Evolutionary conservation across 2,797 vertebrate species (phyloP), one percentile per base, ranked within the genome.

Genomic region (Diplodus puntazzo): DNA sequence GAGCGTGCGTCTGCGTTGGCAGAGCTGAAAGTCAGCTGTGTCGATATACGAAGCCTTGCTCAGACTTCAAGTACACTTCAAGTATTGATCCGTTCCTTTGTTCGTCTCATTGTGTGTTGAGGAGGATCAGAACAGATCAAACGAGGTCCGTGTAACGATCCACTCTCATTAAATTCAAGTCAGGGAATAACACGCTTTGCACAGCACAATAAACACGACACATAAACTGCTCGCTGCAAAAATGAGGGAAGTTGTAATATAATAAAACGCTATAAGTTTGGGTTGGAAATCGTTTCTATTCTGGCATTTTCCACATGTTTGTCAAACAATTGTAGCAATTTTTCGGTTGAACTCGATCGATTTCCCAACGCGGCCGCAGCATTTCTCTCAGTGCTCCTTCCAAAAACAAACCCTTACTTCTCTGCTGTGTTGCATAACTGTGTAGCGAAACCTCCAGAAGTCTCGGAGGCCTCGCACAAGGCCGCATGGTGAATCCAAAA

Each of bases 11-110:
- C 52, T 39, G 74, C 72, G 66, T 63, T 81, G 77, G 73, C 81
- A 81, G 60, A 84, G 82, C 75, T 84, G 23, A 80, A 74, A 69
- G 82, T 87, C 86, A 91, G 86, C 88, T 86, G 88, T 85, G 79
- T 72, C 30, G 46, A 80, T 65, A 73, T 69, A 69, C 53, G 46
- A 48, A 74, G 69, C 49, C 18, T 80, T 60, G 69, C 55, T 85
- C 85, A 81, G 64, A 81, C 79, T 75, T 79, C 13, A 88, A 66
- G 71, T 54, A 60, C 34, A 67, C 58, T 25, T 52, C 27, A 58
- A 71, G 27, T 4, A 62, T 62, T 66, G 42, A 83, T 80, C 34
- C 43, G 25, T 43, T 10, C 68, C 69, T 69, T 54, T 66, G 17
- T 73, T 21, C 68, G 61, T 73, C 63, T 49, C 25, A 18, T 4